Conservation (phyloP, 1,140 invertebrate genomes). For the Heliothis subflexa region DNA sequence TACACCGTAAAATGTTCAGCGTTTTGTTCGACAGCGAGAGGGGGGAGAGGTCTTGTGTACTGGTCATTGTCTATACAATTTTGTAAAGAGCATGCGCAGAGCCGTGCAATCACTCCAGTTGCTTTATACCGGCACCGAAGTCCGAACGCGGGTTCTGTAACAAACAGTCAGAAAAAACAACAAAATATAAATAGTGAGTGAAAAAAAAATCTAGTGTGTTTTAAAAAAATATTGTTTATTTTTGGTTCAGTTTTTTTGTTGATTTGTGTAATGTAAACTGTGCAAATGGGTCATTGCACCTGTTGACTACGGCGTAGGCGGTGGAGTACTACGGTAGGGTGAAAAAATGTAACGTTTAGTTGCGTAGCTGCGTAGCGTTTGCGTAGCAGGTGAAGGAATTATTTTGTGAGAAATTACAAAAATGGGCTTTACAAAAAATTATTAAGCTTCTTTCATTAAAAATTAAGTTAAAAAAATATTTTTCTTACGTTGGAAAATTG, state of each 20-base stretch:
- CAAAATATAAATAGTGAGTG: constrained; percentile 23
- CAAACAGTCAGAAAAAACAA: background rate
- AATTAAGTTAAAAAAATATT: background rate
- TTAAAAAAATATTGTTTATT: background rate
- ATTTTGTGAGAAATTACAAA: background rate
- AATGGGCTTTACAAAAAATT: background rate
- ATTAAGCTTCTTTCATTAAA: background rate
- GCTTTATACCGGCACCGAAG: background rate
- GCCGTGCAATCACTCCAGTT: constrained; percentile 3
- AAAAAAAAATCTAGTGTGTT: background rate
- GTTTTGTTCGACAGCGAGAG: background rate
- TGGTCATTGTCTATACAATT: constrained; percentile 33
- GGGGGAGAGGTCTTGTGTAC: constrained; percentile 9
- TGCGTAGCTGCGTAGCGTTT: background rate
- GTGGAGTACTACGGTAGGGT: constrained; percentile 33
- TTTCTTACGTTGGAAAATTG: too few species aligned
- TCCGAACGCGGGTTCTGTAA: constrained; percentile 1
- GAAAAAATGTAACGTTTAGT: background rate
- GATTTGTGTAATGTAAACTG: background rate
- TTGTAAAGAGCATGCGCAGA: constrained; percentile 29
- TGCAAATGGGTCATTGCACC: constrained; percentile 38
- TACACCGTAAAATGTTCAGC: background rate
- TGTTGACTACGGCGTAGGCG: constrained; percentile 30
- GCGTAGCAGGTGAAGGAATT: background rate
- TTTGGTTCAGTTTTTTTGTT: background rate